Base-by-base conservation (phyloP, 2,113 vertebrate species). In the Rhegmatorhina hoffmannsi region DNA sequence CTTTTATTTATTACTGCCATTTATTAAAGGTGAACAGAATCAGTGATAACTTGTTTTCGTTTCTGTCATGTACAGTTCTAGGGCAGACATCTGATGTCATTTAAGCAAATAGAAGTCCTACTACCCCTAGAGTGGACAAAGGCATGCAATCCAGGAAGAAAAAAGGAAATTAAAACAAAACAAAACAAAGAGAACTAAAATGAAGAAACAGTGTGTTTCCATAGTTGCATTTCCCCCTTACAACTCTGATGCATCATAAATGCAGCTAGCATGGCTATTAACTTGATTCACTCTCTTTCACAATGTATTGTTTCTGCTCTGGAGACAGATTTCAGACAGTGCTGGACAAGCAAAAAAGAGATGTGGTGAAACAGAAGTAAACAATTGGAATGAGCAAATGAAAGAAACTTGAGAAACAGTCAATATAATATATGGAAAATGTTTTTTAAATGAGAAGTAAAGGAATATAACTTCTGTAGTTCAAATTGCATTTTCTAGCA, bases 251-350 rank as follows among this genome's bases (percentile, higher is more conserved):
- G 77, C 33, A 59, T 82, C 63, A 70, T 91, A 93, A 95, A 85
- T 69, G 62, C 62, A 67, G 36, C 1, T 4, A 79, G n/a, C 21
- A 12, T 3, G 2, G 72, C 75, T 87, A 76, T 89, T 93, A 68
- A 72, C 69, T 92, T 91, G 77, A 88, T 94, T 94, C 56, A 68
- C 8, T 67, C n/a, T 85, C 63, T 85, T 81, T 91, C 66, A 47
- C n/a, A 67, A n/a, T 67, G 19, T 33, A 4, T 40, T 44, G 52
- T 79, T 0, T 0, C 38, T 89, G 49, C 67, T 87, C 74, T 85
- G 62, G 93, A 84, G 92, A 68, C 84, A 83, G 46, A 76, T 83
- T 91, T 91, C 70, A 73, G 66, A 23, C 46, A 33, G 33, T 59
- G 34, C 73, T 92, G 92, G 81, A 67, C 52, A 34, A 91, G 70